Base-by-base conservation (phyloP, 1,140 invertebrate genomes). In the Formica exsecta region DNA sequence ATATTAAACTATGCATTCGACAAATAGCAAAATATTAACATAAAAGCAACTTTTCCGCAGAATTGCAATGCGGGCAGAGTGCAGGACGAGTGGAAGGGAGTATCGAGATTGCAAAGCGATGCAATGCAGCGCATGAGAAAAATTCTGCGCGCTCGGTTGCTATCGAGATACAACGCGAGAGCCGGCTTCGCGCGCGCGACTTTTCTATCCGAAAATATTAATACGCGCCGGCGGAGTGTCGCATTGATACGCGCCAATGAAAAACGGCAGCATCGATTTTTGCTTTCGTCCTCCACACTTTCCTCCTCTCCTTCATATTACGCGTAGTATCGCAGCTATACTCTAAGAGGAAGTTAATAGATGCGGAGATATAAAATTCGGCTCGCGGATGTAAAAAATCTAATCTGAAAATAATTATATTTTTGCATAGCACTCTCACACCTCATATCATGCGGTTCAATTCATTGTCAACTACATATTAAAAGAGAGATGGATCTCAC, bases 171-270 rank as follows among this genome's bases (percentile, higher is more conserved):
- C 68, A 5, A 61, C 38, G 41, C 68, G 57, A 74, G 61, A 83
- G 68, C 79, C 64, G 68, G 66, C 79, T 73, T 81, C 79, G n/a
- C 51, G 59, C 41, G 48, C 74, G 68, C 25, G 54, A 83, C 79
- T 83, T 73, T 74, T 13, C 68, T 74, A 83, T 74, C 68, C 79
- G 79, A 83, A 83, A 83, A 83, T 83, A 83, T 83, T 83, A 83
- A 83, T 83, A 83, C 79, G 79, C 68, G 54, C 79, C 79, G 70
- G 54, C 79, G 66, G 79, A 83, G 79, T 38, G 79, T 74, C 68
- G 68, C 68, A 74, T 83, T 61, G 79, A 83, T 83, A 83, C 68
- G 41, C 79, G 29, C 68, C 79, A 74, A 73, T 83, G 68, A 83
- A 71, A 83, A 73, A 81, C 68, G 79, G 68, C 68, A 36, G 66